These are phyloP conservation scores for Andrena bucephala DNA, from an alignment of 2,888 invertebrate species.

Conservation along the genomic window DNA sequence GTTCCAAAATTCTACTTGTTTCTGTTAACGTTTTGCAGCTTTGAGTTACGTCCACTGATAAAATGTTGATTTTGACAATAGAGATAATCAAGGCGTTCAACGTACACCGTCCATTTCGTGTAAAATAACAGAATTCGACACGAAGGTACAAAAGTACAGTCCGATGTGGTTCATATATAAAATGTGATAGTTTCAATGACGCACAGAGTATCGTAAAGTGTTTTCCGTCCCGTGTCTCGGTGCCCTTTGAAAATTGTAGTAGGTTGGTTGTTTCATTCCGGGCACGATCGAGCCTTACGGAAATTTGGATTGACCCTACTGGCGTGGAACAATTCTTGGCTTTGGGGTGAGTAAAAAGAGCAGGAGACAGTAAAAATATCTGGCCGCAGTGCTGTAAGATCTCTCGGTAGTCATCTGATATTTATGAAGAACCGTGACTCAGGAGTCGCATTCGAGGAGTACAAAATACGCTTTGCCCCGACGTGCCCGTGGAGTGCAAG, in stretches of 20 bases:
- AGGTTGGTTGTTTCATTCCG: slow-evolving; percentile 30
- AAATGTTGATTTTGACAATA: too few relatives aligned
- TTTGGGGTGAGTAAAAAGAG: slow-evolving; percentile 35
- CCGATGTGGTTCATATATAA: neutral
- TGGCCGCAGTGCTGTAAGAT: slow-evolving; percentile 64
- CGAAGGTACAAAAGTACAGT: neutral
- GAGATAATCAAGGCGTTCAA: too few relatives aligned
- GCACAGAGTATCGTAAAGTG: slow-evolving; percentile 1
- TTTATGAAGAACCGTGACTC: slow-evolving; percentile 74
- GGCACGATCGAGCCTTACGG: slow-evolving; percentile 52
- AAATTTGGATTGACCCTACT: slow-evolving; percentile 57
- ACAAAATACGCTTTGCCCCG: slow-evolving; percentile 32
- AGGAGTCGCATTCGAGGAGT: slow-evolving; percentile 57
- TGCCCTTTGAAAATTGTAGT: slow-evolving; percentile 46
- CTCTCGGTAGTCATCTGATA: slow-evolving; percentile 74
- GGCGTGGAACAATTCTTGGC: slow-evolving; percentile 47
- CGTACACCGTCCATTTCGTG: neutral
- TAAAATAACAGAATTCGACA: neutral
- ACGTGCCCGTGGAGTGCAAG: slow-evolving; percentile 6
- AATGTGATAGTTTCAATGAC: slow-evolving; percentile 3
- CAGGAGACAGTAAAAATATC: slow-evolving; percentile 60
- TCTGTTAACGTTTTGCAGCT: too few relatives aligned
- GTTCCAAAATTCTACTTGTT: too few relatives aligned
- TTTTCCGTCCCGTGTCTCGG: neutral
- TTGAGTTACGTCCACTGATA: too few relatives aligned